Evolutionary conservation across 2,888 invertebrate species (phyloP), one percentile per base, ranked within the genome.

Genomic region (Eurytoma californica): DNA sequence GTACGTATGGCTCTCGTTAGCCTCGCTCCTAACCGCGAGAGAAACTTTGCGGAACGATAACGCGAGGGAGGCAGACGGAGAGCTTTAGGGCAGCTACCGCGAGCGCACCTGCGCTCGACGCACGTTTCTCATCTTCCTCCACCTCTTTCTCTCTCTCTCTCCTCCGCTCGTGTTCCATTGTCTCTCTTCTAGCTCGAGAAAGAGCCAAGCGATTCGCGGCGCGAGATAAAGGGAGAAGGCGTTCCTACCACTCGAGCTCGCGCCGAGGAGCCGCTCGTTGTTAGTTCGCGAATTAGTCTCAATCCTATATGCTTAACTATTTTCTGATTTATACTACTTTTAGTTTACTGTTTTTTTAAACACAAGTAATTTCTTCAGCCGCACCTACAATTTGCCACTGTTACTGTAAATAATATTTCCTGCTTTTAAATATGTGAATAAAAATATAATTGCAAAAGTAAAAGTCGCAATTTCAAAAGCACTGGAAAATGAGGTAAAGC

Each of bases 141-240:
- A 5, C 20, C 24, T 68, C 47, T 39, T 47, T 72, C 72, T 3
- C 39, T 30, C 30, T 30, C 5, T 58, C 63, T 69, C 60, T 73
- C 49, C 39, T 39, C 30, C 51, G 12, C 28, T 51, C 20, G 57
- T 24, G 61, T 28, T 30, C 63, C 63, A 63, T 63, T 63, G 63
- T 63, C 39, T 53, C 53, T 53, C n/a, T 24, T 51, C 49, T n/a
- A 9, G 39, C 60, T 69, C 61, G 68, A 53, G 68, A 55, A 65
- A 60, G 68, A 72, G 47, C 39, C 13, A 60, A 51, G 82, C 80
- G 85, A 85, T 86, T 83, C 80, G 81, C 57, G 74, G 75, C 76
- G 70, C 58, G 69, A 83, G 84, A 85, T 84, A 86, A 85, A 82
- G 80, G 68, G 63, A 66, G 24, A 57, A 61, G 84, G 82, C 83